Evolutionary conservation across 2,113 vertebrate genomes (phyloP).

Genomic region (Lophotis ruficrista): DNA sequence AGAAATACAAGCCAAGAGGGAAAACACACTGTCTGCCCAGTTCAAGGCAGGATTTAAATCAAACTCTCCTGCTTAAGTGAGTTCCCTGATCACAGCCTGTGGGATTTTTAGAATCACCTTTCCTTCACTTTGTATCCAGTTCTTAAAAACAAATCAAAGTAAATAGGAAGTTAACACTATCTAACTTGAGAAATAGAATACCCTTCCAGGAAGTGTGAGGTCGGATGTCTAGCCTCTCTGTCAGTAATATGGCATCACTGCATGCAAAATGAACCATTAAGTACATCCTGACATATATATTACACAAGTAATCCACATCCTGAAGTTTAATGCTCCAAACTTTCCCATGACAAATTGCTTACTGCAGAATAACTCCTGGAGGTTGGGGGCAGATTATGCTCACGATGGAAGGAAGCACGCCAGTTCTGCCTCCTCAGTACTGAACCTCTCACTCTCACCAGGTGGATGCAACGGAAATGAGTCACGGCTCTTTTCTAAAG

Average conservation of each 20-base stretch:
- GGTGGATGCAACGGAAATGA: background rate
- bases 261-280: conserved; percentile 7
- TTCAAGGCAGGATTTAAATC: background rate
- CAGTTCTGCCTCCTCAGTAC: background rate
- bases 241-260: background rate
- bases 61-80: background rate
- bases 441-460: background rate
- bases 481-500: background rate
- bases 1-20: background rate
- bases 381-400: background rate
- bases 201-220: background rate
- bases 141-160: background rate
- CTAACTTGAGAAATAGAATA: background rate
- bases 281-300: background rate
- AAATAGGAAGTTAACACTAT: background rate
- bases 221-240: background rate
- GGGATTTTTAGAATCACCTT: background rate
- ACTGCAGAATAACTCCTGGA: background rate
- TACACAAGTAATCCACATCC: background rate
- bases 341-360: background rate
- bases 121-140: background rate
- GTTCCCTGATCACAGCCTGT: background rate
- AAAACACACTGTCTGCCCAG: background rate
- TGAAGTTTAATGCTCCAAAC: background rate
- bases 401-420: background rate